Evolutionary conservation across 2,113 vertebrate genomes (phyloP).

Genomic region (Montifringilla adamsi): DNA sequence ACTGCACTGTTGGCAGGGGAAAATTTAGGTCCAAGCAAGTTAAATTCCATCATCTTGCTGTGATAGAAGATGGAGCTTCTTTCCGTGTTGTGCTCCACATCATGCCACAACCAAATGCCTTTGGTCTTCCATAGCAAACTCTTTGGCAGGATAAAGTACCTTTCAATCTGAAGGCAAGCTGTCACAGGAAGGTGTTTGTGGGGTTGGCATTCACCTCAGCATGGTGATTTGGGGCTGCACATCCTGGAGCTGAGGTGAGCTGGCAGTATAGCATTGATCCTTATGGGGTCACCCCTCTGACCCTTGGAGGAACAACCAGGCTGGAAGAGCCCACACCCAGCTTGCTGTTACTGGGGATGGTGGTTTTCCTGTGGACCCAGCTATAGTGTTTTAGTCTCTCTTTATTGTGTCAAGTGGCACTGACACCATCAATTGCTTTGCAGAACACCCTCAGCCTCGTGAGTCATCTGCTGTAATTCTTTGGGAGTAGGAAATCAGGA

Average conservation of each 20-base stretch:
- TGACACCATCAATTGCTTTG: neutral
- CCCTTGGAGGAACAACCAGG: neutral
- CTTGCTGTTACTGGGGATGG: neutral
- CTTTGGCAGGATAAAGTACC: neutral
- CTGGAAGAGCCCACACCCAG: neutral
- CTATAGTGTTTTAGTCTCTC: neutral
- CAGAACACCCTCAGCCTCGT: neutral
- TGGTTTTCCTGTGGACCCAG: neutral
- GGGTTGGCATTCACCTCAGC: neutral
- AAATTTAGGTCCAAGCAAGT: neutral
- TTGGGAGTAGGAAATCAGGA: neutral
- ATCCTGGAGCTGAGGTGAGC: neutral
- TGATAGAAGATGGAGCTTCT: neutral
- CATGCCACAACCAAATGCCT: neutral
- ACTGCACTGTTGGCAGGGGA: neutral
- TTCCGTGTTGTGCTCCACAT: neutral
- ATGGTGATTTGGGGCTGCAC: neutral
- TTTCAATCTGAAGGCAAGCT: neutral
- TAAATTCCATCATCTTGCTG: neutral
- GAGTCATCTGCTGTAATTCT: neutral
- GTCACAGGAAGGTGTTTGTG: neutral
- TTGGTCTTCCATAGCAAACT: fast-evolving
- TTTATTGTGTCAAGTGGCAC: neutral
- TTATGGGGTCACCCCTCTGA: neutral
- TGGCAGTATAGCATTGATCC: neutral